Conservation (phyloP, 2,113 vertebrate species). For the Menidia beryllina region DNA sequence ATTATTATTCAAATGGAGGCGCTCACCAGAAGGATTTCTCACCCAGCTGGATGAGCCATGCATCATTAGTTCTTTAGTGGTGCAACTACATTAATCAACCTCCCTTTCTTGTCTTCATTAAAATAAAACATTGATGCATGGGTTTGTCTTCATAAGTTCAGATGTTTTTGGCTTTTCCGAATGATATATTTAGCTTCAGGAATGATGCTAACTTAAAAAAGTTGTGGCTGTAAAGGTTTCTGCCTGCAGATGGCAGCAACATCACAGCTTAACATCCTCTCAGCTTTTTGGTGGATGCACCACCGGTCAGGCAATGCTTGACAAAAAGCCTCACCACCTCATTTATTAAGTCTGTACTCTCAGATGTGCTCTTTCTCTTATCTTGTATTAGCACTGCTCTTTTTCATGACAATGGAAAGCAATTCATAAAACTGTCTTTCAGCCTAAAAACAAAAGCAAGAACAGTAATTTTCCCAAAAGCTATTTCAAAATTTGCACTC, state of each 20-base stretch:
- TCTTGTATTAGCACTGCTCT: neutral
- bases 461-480: neutral
- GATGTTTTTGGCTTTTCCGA: slow-evolving; percentile 1
- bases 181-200: slow-evolving; percentile 41
- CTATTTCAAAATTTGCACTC: neutral
- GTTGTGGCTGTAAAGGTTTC: slow-evolving; percentile 15
- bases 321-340: neutral
- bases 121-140: slow-evolving; percentile 8
- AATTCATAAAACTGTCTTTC: neutral
- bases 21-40: neutral
- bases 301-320: neutral
- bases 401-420: neutral
- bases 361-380: too few relatives aligned
- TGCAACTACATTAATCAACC: slow-evolving; percentile 15
- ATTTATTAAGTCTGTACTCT: too few relatives aligned
- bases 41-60: slow-evolving; percentile 36
- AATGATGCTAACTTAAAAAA: neutral
- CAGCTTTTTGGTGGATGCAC: neutral
- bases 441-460: neutral
- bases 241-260: slow-evolving; percentile 67
- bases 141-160: slow-evolving; percentile 20
- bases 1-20: slow-evolving; percentile 21
- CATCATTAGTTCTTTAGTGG: slow-evolving; percentile 36
- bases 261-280: neutral
- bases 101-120: slow-evolving; percentile 23